phyloP scores from a whole-genome alignment of 2,888 invertebrate species.

The Mimumesa dahlbomi region DNA sequence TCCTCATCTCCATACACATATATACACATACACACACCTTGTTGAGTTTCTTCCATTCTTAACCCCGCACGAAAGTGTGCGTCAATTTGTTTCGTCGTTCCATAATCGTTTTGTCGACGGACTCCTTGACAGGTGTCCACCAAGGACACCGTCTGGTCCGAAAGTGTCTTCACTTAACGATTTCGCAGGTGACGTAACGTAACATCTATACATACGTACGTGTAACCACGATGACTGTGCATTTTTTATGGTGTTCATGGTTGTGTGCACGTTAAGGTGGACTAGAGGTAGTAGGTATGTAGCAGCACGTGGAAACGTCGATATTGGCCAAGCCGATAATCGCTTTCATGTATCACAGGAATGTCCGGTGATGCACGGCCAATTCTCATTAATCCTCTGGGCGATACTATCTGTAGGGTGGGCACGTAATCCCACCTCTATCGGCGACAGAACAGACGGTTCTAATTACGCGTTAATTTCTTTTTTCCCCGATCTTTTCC shows the following conservation, averaged over 20 bases:
- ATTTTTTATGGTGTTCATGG: conserved; percentile 12
- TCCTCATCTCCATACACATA: neutral
- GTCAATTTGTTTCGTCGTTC: conserved; percentile 42
- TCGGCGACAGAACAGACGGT: conserved; percentile 29
- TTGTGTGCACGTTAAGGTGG: conserved; percentile 1
- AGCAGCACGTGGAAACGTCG: conserved; percentile 19
- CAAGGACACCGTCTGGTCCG: conserved; percentile 60
- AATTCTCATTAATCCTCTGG: conserved; percentile 22
- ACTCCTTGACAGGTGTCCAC: conserved; percentile 63
- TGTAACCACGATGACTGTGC: conserved; percentile 40
- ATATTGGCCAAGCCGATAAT: conserved; percentile 21
- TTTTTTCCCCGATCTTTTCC: conserved; percentile 15
- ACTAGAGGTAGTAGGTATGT: no score
- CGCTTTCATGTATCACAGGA: conserved; percentile 16
- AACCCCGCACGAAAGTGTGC: conserved; percentile 13
- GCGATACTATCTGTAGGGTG: conserved; percentile 20
- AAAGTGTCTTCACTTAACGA: conserved; percentile 40
- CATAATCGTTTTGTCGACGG: conserved; percentile 53
- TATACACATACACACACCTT: no score
- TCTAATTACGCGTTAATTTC: conserved; percentile 49
- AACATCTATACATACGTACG: no score
- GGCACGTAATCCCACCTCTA: conserved; percentile 37
- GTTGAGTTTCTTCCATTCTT: neutral
- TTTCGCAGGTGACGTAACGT: conserved; percentile 55
- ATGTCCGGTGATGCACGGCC: conserved; percentile 2